Base-by-base conservation (phyloP, 1,140 invertebrate genomes). In the Pomacea maculata region DNA sequence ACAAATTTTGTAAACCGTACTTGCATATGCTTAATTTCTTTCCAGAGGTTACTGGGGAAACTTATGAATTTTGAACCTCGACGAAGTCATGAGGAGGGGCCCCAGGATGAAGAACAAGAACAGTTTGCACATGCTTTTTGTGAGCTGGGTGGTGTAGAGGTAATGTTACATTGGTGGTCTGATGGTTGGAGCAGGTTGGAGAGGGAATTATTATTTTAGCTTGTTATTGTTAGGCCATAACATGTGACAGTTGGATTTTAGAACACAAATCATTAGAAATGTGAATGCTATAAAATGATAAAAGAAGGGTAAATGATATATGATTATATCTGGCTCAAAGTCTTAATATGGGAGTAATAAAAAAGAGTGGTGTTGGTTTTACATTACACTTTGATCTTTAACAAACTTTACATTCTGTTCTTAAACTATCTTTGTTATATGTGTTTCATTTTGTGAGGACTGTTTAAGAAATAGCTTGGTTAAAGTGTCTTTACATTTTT, bases 21-120 rank as follows among this genome's bases (percentile, higher is more conserved):
- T 70, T 57, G 61, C 45, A 63, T 78, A 19, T 54, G 73, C 19
- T 77, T 67, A 25, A 54, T 77, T 75, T 52, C 52, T 75, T 81
- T 84, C 29, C 85, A 90, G 89, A 85, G 83, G 54, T 79, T 90
- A 25, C 81, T 88, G 57, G 85, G 85, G 14, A 85, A 84, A 75
- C 79, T 91, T 74, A 89, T 89, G 85, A 89, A 88, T 65, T 91
- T 89, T 89, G 88, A 89, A 77, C 86, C 88, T 0, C 80, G 88
- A 65, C 78, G 89, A 84, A 81, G 80, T 72, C 86, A 88, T 79
- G 88, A 91, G 80, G 88, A 89, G 57, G 80, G 84, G n/a, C 72
- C 85, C 15, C 80, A 84, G 68, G 88, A 88, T 83, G 88, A 90
- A 61, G 86, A 87, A 52, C 87, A 88, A 70, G 86, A 89, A 67